A percentile compares a stretch with the other conserved stretches of the same genome.
Conservation (phyloP, 2,113 vertebrate species). For the Macroglossus sobrinus region DNA sequence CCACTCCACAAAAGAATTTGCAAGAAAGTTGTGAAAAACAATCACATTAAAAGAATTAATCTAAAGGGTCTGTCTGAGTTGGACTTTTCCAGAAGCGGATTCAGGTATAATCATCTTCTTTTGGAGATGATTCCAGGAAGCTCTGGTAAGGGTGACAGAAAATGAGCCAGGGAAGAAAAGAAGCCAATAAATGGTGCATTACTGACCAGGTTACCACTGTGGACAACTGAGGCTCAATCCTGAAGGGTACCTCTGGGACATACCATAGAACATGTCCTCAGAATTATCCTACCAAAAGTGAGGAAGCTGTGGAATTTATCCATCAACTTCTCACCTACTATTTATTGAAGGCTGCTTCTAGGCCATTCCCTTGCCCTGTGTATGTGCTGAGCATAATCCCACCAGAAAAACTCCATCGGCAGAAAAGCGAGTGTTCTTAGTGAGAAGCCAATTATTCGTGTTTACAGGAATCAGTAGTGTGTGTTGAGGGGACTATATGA, state of each 20-base stretch:
- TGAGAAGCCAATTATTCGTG: not conserved
- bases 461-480: not conserved
- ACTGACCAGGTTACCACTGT: not conserved
- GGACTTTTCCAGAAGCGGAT: not conserved
- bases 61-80: not conserved
- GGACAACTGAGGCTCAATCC: not conserved
- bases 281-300: not conserved
- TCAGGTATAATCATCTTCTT: not conserved
- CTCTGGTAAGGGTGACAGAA: not conserved
- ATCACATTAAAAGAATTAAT: slow-evolving; percentile 27
- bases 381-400: not conserved
- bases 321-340: not conserved
- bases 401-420: not conserved
- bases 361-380: not conserved
- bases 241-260: not conserved
- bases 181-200: not conserved
- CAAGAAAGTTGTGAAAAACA: not conserved
- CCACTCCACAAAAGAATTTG: not conserved
- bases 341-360: not conserved
- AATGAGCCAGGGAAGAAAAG: not conserved
- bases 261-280: not conserved
- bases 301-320: not conserved
- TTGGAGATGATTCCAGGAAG: slow-evolving; percentile 26
- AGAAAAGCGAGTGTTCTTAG: not conserved
- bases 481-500: not conserved